A percentile compares a stretch with the other conserved stretches of the same genome.
Conservation (phyloP, 92 coral and sea anemone species). For the Parazoanthus atlanticus region DNA sequence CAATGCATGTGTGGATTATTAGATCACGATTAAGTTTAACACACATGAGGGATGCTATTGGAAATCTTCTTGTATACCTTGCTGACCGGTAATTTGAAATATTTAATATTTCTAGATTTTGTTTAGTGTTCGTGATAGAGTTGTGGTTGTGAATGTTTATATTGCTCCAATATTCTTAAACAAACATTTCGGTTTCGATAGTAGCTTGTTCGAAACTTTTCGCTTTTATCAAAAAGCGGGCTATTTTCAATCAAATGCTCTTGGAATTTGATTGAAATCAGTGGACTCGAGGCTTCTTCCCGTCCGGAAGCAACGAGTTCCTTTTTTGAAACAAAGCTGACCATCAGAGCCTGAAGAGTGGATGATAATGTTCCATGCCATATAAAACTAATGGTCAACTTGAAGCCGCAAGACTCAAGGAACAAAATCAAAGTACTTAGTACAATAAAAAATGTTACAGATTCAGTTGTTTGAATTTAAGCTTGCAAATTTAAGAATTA, state of each 20-base stretch:
- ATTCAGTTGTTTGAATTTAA: constrained; percentile 9
- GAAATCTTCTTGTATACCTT: not conserved
- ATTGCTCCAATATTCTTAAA: constrained; percentile 16
- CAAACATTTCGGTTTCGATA: not conserved
- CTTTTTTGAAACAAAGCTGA: not conserved
- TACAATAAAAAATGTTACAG: not conserved
- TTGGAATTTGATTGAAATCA: not conserved
- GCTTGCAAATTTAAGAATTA: not conserved
- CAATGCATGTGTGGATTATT: not conserved
- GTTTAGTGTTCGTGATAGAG: constrained; percentile 7
- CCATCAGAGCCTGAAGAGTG: not conserved
- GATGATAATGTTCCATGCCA: not conserved
- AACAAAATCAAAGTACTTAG: not conserved
- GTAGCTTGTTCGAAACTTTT: not conserved
- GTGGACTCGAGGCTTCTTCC: not conserved
- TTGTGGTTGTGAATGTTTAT: constrained; percentile 14
- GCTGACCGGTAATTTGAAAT: not conserved
- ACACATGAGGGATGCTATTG: not conserved
- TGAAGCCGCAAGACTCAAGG: not conserved
- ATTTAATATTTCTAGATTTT: constrained; percentile 11
- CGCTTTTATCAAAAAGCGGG: not conserved
- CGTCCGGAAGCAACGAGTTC: not conserved
- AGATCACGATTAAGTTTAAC: not conserved
- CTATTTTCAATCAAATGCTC: not conserved
- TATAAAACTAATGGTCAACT: not conserved